Conservation (phyloP, 2,888 invertebrate species). For the Nysson spinosus region DNA sequence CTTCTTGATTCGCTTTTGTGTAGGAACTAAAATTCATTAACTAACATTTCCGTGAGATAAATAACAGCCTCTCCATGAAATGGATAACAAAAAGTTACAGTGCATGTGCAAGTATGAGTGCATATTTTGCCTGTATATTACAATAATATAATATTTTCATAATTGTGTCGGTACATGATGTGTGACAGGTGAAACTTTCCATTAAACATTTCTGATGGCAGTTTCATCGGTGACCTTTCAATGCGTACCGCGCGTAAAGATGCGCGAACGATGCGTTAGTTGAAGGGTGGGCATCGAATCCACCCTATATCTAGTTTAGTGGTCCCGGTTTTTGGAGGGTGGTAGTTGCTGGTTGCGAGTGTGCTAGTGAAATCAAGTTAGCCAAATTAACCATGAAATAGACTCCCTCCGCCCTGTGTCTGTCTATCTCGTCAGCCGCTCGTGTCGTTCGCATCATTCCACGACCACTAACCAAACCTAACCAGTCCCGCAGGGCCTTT, state of each 20-base stretch:
- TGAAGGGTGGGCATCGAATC: conserved; percentile 56
- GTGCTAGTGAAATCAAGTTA: conserved; percentile 74
- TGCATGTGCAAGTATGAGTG: too few relatives aligned
- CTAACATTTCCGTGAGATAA: too few relatives aligned
- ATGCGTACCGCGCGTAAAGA: conserved; percentile 14
- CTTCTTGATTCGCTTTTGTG: too few relatives aligned
- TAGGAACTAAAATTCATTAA: too few relatives aligned
- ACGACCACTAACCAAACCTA: conserved; percentile 60
- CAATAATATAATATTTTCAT: too few relatives aligned
- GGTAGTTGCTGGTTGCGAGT: conserved; percentile 55
- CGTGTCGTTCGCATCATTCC: conserved; percentile 66
- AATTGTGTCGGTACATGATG: too few relatives aligned
- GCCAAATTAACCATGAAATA: conserved; percentile 78
- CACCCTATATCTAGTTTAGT: conserved; percentile 63
- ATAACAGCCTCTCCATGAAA: too few relatives aligned
- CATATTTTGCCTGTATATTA: too few relatives aligned
- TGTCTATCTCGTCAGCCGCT: conserved; percentile 67
- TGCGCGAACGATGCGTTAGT: conserved; percentile 36
- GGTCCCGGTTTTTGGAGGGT: conserved; percentile 62
- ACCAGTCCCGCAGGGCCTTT: conserved; percentile 63
- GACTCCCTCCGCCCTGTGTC: conserved; percentile 75
- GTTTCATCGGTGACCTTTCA: conserved; percentile 19
- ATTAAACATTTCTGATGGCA: too few relatives aligned
- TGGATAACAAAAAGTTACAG: too few relatives aligned
- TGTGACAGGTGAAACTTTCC: too few relatives aligned